These are phyloP conservation scores for Cephalotes varians DNA, from an alignment of 2,888 invertebrate species.

Conservation along the genomic window DNA sequence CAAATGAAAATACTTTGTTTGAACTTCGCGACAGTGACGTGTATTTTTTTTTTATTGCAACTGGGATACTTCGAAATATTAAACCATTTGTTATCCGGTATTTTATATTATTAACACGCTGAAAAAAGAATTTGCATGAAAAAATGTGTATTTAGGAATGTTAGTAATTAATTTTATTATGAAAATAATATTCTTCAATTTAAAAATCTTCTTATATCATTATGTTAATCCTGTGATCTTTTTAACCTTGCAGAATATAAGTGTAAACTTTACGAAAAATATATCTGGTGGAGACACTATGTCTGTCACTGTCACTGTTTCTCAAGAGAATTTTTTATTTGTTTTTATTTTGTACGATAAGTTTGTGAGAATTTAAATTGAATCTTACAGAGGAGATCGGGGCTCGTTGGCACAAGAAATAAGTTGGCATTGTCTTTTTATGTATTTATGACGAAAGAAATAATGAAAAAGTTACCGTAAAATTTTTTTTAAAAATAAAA, in stretches of 20 bases:
- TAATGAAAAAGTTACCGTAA: too few species aligned
- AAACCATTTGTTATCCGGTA: neutral
- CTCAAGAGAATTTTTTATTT: neutral
- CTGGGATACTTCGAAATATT: neutral
- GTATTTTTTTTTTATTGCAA: neutral
- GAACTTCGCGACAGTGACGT: neutral
- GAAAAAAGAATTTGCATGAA: neutral
- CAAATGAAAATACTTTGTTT: slow-evolving; percentile 50
- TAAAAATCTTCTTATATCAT: neutral
- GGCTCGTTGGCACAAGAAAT: too few species aligned
- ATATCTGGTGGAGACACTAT: too few species aligned
- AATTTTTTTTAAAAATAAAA: too few species aligned
- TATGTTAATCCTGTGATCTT: neutral
- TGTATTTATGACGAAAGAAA: too few species aligned
- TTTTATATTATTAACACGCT: neutral
- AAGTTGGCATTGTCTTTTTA: too few species aligned
- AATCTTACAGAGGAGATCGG: slow-evolving; percentile 7
- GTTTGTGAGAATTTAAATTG: neutral
- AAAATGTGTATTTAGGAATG: neutral
- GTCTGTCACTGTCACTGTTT: neutral
- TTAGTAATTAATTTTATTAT: neutral
- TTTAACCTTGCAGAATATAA: neutral
- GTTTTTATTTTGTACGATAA: too few species aligned
- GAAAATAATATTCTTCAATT: neutral
- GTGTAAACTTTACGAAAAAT: neutral